phyloP scores from a whole-genome alignment of 1,140 invertebrate genomes.

The Drosophila setifemur region DNA sequence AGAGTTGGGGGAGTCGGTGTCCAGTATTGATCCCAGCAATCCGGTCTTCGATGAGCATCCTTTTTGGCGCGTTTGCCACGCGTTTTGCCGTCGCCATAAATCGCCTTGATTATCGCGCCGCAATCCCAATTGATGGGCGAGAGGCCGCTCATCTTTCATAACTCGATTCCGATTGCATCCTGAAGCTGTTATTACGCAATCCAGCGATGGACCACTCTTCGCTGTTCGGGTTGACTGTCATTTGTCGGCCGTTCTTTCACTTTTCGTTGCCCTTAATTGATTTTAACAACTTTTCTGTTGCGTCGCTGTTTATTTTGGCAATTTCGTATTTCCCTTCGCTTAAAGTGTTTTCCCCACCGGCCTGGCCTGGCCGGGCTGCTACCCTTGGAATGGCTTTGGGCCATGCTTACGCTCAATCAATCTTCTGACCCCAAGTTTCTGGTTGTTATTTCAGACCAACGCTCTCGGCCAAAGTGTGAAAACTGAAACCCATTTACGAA shows the following conservation, averaged over 20 bases:
- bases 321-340: constrained; percentile 32
- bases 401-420: constrained; percentile 47
- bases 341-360: constrained; percentile 29
- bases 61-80: constrained; percentile 56
- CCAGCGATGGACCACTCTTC: not conserved
- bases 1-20: not conserved
- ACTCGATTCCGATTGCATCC: constrained; percentile 42
- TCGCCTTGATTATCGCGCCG: constrained; percentile 69
- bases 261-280: constrained; percentile 68
- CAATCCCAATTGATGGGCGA: constrained; percentile 38
- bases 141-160: constrained; percentile 52
- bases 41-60: constrained; percentile 51
- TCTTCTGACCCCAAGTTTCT: constrained; percentile 47
- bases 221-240: constrained; percentile 30
- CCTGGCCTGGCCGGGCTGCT: constrained; percentile 39
- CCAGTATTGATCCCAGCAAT: constrained; percentile 1
- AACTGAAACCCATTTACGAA: constrained; percentile 58
- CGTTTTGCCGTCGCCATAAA: constrained; percentile 64
- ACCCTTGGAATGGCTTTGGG: constrained; percentile 16
- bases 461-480: constrained; percentile 48
- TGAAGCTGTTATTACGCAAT: constrained; percentile 43
- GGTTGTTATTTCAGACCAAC: constrained; percentile 21
- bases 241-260: constrained; percentile 58
- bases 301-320: constrained; percentile 31
- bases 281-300: constrained; percentile 52